Evolutionary conservation across 2,797 vertebrate genomes (phyloP).

Genomic region (Ctenopoma kingsleyae): DNA sequence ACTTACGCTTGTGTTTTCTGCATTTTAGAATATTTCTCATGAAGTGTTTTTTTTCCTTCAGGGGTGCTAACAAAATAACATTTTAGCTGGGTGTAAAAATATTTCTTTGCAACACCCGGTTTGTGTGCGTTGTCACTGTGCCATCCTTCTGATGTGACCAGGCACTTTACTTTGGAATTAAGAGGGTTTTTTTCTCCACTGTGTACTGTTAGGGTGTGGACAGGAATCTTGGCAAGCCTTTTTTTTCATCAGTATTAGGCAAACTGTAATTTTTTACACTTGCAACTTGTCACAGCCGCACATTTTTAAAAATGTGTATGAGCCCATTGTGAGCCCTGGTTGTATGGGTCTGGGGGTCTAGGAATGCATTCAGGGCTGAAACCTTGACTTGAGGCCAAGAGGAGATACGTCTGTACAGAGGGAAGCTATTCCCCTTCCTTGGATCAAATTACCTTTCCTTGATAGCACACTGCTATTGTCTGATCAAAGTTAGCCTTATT

Average conservation of each 20-base stretch:
- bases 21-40: not conserved
- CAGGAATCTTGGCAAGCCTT: slow-evolving; percentile 17
- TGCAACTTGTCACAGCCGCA: slow-evolving; percentile 15
- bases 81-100: not conserved
- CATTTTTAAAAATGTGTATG: slow-evolving; percentile 12
- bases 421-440: slow-evolving; percentile 60
- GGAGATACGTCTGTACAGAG: slow-evolving; percentile 68
- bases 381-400: slow-evolving; percentile 60
- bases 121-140: not conserved
- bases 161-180: not conserved
- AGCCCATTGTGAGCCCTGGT: slow-evolving; percentile 31
- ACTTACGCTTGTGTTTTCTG: not conserved
- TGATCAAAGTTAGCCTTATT: slow-evolving; percentile 27
- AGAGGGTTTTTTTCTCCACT: not conserved
- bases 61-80: not conserved
- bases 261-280: not conserved
- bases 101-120: not conserved
- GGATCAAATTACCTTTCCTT: slow-evolving; percentile 33
- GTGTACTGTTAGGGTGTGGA: slow-evolving; percentile 22
- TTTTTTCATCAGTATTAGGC: not conserved
- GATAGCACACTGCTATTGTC: slow-evolving; percentile 29
- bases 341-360: slow-evolving; percentile 3
- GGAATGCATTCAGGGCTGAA: slow-evolving; percentile 51
- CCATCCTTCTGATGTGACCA: not conserved
- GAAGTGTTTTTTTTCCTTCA: not conserved